Percentiles rank a stretch among this genome's conserved stretches.
Conservation (phyloP, 2,113 vertebrate species). For the Thalassoma bifasciatum region DNA sequence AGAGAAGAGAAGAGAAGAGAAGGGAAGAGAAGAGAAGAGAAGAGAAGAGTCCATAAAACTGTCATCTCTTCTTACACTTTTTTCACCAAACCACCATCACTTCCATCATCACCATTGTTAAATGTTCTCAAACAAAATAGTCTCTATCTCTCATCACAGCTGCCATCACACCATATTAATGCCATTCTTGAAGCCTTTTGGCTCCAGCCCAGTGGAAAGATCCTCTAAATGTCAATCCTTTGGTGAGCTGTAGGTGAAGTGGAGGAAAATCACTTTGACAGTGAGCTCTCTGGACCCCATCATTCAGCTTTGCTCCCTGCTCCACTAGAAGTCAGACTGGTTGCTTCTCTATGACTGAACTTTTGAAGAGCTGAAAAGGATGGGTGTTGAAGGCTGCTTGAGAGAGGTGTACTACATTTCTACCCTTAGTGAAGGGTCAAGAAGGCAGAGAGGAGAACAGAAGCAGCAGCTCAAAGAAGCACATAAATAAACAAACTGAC, state of each 20-base stretch:
- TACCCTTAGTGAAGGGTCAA: constrained; percentile 37
- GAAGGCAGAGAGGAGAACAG: constrained; percentile 18
- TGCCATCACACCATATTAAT: constrained; percentile 63
- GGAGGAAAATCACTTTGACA: constrained; percentile 54
- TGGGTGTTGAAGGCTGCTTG: constrained; percentile 43
- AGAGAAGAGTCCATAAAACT: constrained; percentile 24
- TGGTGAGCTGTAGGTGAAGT: constrained; percentile 55
- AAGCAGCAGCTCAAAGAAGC: constrained; percentile 7
- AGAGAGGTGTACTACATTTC: constrained; percentile 50
- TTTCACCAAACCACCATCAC: constrained; percentile 32
- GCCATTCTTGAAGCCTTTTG: constrained; percentile 48
- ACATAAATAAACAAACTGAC: neutral
- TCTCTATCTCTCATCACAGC: constrained; percentile 48
- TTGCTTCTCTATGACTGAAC: constrained; percentile 57
- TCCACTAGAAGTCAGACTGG: constrained; percentile 45
- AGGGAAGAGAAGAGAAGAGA: neutral
- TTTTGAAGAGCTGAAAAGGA: constrained; percentile 19
- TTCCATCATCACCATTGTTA: constrained; percentile 31
- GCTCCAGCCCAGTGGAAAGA: constrained; percentile 46
- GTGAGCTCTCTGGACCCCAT: constrained; percentile 53
- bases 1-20: neutral
- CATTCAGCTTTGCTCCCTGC: constrained; percentile 21
- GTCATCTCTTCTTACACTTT: constrained; percentile 29
- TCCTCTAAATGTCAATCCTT: constrained; percentile 42
- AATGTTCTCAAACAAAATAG: constrained; percentile 21